Conservation (phyloP, 2,797 vertebrate genomes). For the Malacoctenus gilli region DNA sequence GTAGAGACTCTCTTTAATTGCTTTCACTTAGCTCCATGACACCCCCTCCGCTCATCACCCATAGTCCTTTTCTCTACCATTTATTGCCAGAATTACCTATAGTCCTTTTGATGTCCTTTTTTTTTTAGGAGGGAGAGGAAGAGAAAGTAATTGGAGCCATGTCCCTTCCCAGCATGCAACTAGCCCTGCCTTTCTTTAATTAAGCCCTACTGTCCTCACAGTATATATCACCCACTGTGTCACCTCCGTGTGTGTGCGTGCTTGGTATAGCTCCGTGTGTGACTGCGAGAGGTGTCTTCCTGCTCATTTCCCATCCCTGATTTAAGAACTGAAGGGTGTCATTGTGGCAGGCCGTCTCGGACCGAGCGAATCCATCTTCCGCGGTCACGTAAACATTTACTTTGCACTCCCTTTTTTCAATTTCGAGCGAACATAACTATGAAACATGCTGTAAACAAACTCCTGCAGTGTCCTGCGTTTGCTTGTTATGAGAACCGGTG, state of each 20-base stretch:
- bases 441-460: slow-evolving; percentile 41
- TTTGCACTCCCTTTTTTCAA: slow-evolving; percentile 40
- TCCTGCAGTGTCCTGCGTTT: slow-evolving; percentile 17
- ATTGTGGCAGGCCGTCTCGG: slow-evolving; percentile 52
- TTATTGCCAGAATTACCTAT: slow-evolving; percentile 53
- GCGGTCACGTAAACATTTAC: slow-evolving; percentile 52
- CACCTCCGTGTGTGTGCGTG: slow-evolving; percentile 21
- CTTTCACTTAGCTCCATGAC: slow-evolving; percentile 28
- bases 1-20: neutral
- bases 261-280: slow-evolving; percentile 9
- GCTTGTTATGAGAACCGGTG: slow-evolving; percentile 10
- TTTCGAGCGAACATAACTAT: slow-evolving; percentile 33
- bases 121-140: slow-evolving; percentile 53
- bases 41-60: slow-evolving; percentile 40
- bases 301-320: slow-evolving; percentile 52
- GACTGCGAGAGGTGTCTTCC: slow-evolving; percentile 34
- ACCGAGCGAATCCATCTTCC: slow-evolving; percentile 58
- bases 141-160: slow-evolving; percentile 77
- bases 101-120: slow-evolving; percentile 34
- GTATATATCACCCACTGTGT: slow-evolving; percentile 54
- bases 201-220: slow-evolving; percentile 66
- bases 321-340: slow-evolving; percentile 53
- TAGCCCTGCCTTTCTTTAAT: slow-evolving; percentile 74
- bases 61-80: slow-evolving; percentile 41
- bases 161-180: slow-evolving; percentile 74